Evolutionary conservation across 2,888 invertebrate genomes (phyloP).

Genomic region (Mesorhabditis sp.): DNA sequence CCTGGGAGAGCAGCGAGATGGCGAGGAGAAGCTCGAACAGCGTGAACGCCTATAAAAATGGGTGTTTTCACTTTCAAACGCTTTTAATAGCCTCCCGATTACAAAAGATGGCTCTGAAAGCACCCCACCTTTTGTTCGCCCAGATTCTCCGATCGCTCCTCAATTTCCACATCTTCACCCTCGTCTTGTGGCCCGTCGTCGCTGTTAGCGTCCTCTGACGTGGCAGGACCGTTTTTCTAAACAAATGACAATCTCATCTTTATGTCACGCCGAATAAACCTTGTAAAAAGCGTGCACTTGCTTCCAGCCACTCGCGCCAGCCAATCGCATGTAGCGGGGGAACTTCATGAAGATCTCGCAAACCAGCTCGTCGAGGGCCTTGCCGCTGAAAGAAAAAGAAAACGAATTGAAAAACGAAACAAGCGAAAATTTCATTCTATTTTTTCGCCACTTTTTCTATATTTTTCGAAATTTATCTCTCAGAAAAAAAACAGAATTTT

Average conservation of each 20-base stretch:
- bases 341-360: constrained; percentile 4
- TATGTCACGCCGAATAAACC: background rate
- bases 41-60: background rate
- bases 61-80: background rate
- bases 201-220: no score
- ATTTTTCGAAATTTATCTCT: background rate
- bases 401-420: no score
- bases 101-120: no score
- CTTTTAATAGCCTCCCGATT: no score
- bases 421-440: no score
- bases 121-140: no score
- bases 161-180: no score
- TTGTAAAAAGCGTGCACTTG: constrained; percentile 2
- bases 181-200: no score
- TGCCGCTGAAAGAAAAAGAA: background rate
- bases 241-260: no score
- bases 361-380: background rate
- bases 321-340: background rate
- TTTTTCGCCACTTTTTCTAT: no score
- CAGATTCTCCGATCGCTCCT: no score
- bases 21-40: background rate
- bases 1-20: background rate
- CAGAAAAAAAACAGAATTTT: background rate
- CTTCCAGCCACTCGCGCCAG: constrained; percentile 2
- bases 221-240: no score